Evolutionary conservation across 1,140 invertebrate genomes (phyloP).

Genomic region (Drosophila littoralis): DNA sequence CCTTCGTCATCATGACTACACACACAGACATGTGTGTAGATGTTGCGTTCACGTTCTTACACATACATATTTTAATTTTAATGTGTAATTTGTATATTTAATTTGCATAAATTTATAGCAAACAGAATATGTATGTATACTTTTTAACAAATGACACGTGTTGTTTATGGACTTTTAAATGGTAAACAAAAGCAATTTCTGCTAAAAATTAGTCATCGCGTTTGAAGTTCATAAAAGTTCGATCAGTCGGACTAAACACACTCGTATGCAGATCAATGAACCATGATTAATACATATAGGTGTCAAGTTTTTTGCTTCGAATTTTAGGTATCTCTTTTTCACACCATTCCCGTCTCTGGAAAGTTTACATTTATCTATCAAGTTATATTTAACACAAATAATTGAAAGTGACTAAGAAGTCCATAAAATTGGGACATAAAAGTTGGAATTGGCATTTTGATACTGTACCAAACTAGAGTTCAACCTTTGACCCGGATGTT

Average conservation of each 20-base stretch:
- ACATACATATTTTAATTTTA: slow-evolving; percentile 1
- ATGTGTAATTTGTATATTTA: slow-evolving; percentile 3
- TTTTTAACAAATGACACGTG: slow-evolving; percentile 47
- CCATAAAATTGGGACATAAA: no score
- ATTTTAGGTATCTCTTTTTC: no score
- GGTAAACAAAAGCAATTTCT: slow-evolving; percentile 28
- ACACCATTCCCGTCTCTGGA: no score
- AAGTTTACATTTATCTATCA: no score
- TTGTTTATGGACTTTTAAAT: slow-evolving; percentile 46
- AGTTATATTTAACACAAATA: no score
- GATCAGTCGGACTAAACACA: neutral
- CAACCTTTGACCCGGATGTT: no score
- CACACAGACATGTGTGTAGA: slow-evolving; percentile 1
- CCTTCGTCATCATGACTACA: slow-evolving; percentile 30
- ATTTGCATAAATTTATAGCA: slow-evolving; percentile 15
- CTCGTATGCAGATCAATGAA: neutral
- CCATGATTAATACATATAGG: neutral
- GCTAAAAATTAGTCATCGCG: slow-evolving; percentile 42
- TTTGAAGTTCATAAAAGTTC: slow-evolving; percentile 45
- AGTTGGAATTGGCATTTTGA: no score
- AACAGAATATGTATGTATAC: slow-evolving; percentile 1
- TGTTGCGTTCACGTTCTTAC: neutral
- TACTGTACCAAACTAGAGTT: no score
- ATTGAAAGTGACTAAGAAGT: no score
- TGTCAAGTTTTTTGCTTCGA: no score